Base-by-base conservation (phyloP, 2,113 vertebrate species). In the Rhegmatorhina hoffmannsi region DNA sequence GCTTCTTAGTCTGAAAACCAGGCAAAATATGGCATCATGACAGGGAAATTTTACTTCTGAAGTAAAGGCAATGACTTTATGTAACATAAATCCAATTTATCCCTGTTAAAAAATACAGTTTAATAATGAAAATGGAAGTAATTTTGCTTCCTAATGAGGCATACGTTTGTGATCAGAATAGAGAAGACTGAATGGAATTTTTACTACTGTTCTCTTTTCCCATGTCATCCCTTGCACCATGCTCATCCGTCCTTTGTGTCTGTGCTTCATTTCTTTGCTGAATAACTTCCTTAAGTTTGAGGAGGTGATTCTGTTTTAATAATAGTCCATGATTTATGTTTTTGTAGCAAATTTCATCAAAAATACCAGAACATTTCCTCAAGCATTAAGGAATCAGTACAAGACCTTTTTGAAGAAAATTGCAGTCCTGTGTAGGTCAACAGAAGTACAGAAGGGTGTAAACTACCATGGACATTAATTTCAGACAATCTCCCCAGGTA, bases 141-240 rank as follows among this genome's bases (percentile, higher is more conserved):
- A 50, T 75, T 95, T 90, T 76, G 26, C 56, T 97, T 96, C 85
- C 69, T 53, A 87, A 59, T 92, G 87, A 95, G 62, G 40, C 76
- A 52, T 74, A 84, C 49, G 26, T 76, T 85, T 87, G 59, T 94
- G 62, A 58, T 88, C 64, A 63, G 84, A 92, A 56, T 64, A 77
- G 69, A 80, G 47, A 91, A 79, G 44, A 43, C 36, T 80, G 68
- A 93, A 19, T 78, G 40, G 50, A 69, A 29, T 62, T 88, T 90
- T 91, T 90, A 62, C 31, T 86, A 11, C 34, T 56, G 19, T 93
- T 90, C 36, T 58, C 53, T 79, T 52, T 79, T 92, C 67, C 72
- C 28, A 6, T 70, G 84, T 87, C 84, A 40, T 94, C 58, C 56
- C 12, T 75, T 86, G 28, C 34, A 50, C 68, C 58, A 50, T 72